Evolutionary conservation across 2,888 invertebrate genomes (phyloP).

Genomic region (Sturmia bella): DNA sequence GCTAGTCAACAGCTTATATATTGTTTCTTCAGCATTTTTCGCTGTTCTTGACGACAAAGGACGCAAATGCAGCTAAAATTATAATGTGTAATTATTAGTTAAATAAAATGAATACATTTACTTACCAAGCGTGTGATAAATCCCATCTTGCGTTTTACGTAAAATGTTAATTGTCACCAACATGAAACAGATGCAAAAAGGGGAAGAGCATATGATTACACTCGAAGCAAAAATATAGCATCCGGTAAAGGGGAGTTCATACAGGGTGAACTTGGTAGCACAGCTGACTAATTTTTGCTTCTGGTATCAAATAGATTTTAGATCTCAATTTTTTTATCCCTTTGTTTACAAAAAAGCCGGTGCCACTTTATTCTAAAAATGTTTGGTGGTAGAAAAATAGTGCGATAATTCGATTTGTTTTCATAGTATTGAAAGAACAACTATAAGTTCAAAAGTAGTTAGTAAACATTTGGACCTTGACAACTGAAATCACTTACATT

Average conservation of each 20-base stretch:
- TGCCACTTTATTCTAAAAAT: no score
- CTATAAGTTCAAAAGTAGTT: no score
- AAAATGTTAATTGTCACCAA: constrained; percentile 7
- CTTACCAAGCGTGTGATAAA: constrained; percentile 55
- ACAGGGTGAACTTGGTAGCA: no score
- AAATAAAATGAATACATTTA: neutral
- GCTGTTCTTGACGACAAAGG: constrained; percentile 33
- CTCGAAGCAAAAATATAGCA: constrained; percentile 5
- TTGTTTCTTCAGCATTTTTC: constrained; percentile 47
- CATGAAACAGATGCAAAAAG: neutral
- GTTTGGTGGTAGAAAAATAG: no score
- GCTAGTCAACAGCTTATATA: constrained; percentile 28
- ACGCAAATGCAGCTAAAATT: constrained; percentile 40
- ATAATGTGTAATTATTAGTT: neutral
- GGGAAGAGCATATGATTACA: constrained; percentile 32
- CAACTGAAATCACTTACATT: no score
- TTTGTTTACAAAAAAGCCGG: no score
- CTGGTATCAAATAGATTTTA: no score
- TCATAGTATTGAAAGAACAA: no score
- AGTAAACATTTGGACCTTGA: no score
- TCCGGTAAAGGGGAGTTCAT: neutral
- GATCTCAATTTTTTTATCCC: no score
- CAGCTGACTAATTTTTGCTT: no score
- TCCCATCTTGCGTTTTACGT: constrained; percentile 49
- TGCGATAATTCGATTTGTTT: no score